Base-by-base conservation (phyloP, 92 coral and sea anemone species). In the Pocillopora grandis region DNA sequence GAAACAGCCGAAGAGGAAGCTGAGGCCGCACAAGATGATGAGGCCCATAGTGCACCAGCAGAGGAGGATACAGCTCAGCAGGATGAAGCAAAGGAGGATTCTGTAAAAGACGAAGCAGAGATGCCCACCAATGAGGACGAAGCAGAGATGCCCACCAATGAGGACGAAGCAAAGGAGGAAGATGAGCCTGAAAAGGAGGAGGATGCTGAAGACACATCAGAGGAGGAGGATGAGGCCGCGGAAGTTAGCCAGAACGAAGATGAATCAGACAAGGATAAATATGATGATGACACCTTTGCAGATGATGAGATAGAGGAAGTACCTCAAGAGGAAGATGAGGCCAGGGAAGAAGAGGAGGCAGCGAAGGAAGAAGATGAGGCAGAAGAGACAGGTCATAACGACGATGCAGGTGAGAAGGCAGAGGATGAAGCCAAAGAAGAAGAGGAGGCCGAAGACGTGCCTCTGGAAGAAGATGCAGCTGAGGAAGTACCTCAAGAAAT, bases 161-260 rank as follows among this genome's bases (percentile, higher is more conserved):
- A 42, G 9, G 74, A 33, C 21, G 60, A 63, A 16, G 12, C 16
- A 10, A 49, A 75, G 23, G 48, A 67, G 72, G 59, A 77, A 63
- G 71, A 59, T 60, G 80, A 58, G 60, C 23, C 12, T 59, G 71
- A 42, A 9, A 1, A 77, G 1, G 66, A 52, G 16, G 42, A 9
- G 3, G 58, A 36, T 16, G 58, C 55, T 56, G 4, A 76, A 21
- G 78, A 52, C 5, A 8, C 33, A 21, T 16, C 31, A 10, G 71
- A 33, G 6, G 80, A 76, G 14, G 55, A 19, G 12, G 17, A n/a
- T 49, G 64, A 56, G 3, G 27, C 17, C 10, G 21, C 9, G 14
- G 23, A 76, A 2, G 80, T 58, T 18, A 2, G 70, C 20, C 72
- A 67, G 14, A 42, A 67, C 37, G 72, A 67, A 67, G 81, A 62